Conservation (phyloP, 2,888 invertebrate species). For the Platycheirus rosarum region DNA sequence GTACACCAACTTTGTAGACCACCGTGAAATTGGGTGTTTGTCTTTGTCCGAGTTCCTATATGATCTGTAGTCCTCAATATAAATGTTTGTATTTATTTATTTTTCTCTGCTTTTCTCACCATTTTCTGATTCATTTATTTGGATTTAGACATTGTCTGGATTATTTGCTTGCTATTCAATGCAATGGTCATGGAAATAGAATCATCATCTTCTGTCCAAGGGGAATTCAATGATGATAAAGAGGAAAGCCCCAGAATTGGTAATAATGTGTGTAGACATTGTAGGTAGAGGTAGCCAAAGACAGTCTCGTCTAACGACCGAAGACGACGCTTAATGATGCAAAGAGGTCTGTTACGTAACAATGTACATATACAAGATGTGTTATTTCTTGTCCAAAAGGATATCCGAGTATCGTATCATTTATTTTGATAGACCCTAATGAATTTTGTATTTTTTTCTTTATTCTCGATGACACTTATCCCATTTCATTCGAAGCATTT, state of each 20-base stretch:
- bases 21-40: constrained; percentile 68
- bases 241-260: constrained; percentile 26
- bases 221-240: constrained; percentile 57
- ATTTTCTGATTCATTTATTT: constrained; percentile 71
- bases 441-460: constrained; percentile 73
- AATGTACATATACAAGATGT: constrained; percentile 49
- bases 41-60: constrained; percentile 10
- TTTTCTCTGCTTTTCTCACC: constrained; percentile 68
- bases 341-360: constrained; percentile 53
- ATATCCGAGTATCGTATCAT: constrained; percentile 74
- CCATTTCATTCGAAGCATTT: constrained; percentile 47
- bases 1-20: constrained; percentile 66
- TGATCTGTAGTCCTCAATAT: constrained; percentile 56
- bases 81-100: constrained; percentile 71
- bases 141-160: constrained; percentile 72
- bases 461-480: constrained; percentile 64
- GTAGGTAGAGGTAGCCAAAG: constrained; percentile 28
- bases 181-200: constrained; percentile 65
- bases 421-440: constrained; percentile 74
- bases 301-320: too few relatives aligned
- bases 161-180: constrained; percentile 67
- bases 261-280: not conserved
- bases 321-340: constrained; percentile 62
- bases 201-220: constrained; percentile 61
- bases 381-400: constrained; percentile 66